A percentile compares a stretch with the other conserved stretches of the same genome.
phyloP scores from a whole-genome alignment of 1,140 invertebrate species.

The Pomacea maculata region DNA sequence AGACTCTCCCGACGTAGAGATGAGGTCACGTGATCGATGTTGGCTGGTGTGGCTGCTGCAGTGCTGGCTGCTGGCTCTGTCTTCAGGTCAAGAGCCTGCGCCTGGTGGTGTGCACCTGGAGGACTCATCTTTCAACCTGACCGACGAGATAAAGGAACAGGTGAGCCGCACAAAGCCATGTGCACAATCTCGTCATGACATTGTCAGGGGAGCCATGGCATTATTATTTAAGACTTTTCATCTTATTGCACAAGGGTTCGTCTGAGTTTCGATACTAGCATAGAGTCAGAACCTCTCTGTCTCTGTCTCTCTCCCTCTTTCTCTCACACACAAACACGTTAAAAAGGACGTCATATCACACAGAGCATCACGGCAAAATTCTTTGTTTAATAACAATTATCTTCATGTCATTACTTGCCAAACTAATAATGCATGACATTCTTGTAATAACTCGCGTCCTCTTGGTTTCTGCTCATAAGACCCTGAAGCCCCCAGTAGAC shows the following conservation, averaged over 20 bases:
- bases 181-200: neutral
- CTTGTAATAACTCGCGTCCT: neutral
- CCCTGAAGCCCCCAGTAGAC: neutral
- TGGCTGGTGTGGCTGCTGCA: no score
- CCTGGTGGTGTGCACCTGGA: neutral
- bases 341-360: neutral
- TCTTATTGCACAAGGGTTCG: neutral
- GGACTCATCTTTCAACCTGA: neutral
- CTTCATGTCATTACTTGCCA: neutral
- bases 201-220: neutral
- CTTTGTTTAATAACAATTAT: neutral
- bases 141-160: neutral
- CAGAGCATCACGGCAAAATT: neutral
- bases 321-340: neutral
- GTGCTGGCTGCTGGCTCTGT: no score
- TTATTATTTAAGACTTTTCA: neutral
- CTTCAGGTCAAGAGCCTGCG: neutral
- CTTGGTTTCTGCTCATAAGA: neutral
- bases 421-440: neutral
- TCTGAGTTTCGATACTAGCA: neutral
- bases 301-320: neutral
- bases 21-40: no score
- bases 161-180: neutral
- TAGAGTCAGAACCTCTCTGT: neutral
- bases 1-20: no score